These are phyloP conservation scores for Chlamydotis undulata DNA, from an alignment of 2,113 vertebrate species.

Conservation along the genomic window DNA sequence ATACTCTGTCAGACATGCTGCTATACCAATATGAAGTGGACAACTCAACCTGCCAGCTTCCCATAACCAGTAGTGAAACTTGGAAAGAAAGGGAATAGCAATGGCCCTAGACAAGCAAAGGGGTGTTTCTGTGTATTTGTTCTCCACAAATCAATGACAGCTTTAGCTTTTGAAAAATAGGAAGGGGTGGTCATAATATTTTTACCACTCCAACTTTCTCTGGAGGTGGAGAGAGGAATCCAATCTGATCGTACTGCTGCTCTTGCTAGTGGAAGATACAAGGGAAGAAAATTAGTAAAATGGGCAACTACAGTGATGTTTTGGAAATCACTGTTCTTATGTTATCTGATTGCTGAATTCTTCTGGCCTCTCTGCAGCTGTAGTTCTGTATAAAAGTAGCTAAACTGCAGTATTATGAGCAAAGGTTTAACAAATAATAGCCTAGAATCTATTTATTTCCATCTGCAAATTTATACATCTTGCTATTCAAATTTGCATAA, in stretches of 20 bases:
- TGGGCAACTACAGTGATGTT: neutral
- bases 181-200: neutral
- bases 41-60: neutral
- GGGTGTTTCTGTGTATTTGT: neutral
- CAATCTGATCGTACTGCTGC: neutral
- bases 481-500: neutral
- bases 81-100: neutral
- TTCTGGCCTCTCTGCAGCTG: conserved; percentile 68
- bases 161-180: neutral
- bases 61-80: neutral
- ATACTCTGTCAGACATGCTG: neutral
- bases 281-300: conserved; percentile 14
- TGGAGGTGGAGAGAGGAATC: neutral
- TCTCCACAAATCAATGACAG: neutral
- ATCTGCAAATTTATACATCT: conserved; percentile 3
- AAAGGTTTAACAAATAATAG: conserved; percentile 38
- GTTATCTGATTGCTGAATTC: conserved; percentile 70
- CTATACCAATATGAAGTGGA: neutral
- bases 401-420: neutral
- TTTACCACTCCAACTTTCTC: neutral
- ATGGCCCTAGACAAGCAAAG: neutral
- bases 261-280: neutral
- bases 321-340: conserved; percentile 62
- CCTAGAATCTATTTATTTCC: conserved; percentile 42
- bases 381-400: conserved; percentile 15